Base-by-base conservation (phyloP, 2,113 vertebrate species). In the Caretta caretta region DNA sequence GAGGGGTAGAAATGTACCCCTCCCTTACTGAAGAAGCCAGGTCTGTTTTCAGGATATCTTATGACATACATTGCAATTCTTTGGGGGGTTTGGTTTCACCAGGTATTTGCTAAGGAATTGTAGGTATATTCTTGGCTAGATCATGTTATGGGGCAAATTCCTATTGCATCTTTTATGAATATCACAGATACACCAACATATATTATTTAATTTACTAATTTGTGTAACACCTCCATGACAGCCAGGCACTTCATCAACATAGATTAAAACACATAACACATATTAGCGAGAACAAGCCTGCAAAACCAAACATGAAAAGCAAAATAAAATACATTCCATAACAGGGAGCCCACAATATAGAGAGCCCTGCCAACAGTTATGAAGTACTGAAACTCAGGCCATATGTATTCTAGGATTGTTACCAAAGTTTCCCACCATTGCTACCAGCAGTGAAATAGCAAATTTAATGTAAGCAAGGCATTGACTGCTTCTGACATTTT, bases 401-500 rank as follows among this genome's bases (percentile, higher is more conserved):
- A 13, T 93, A 1, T 56, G 20, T 89, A 22, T 49, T 84, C 14
- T n/a, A 62, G 50, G 87, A 48, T 17, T 81, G 76, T 86, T 91
- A 69, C 24, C 76, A 89, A 96, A 76, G 91, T 51, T 35, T 49
- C 54, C 54, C 81, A 46, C 27, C 84, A 9, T 17, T 93, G 86
- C 80, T 90, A 86, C 82, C 93, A 89, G 82, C 69, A 69, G 42
- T 76, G 69, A 69, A 92, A 49, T 83, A 46, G 79, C 78, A 8
- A 0, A 0, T 80, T 84, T 24, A 27, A 80, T 80, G 29, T 83
- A 0, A 1, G 54, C 91, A 29, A 65, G 59, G 57, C 5, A 1
- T 10, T 57, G 86, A 31, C 62, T 91, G 93, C 88, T 87, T 96
- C 46, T 96, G 91, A 42, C n/a, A 92, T 29, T 87, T 56, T 86